Evolutionary conservation across 2,113 vertebrate species (phyloP), one percentile per base, ranked within the genome.

Genomic region (Aspidoscelis tigris): DNA sequence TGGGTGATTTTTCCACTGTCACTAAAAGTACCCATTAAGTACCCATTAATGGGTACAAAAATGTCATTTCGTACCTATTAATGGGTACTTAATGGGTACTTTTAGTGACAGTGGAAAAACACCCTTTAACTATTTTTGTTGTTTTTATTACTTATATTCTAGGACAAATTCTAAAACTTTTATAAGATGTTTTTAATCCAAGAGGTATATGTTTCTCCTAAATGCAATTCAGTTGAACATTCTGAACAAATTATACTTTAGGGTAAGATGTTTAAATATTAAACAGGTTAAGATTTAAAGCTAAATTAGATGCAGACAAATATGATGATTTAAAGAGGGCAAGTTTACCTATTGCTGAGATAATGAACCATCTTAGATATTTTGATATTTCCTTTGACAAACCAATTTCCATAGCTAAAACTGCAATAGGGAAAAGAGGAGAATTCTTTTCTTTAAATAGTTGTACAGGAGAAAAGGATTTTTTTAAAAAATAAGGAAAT

Each of bases 241-340:
- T 47, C 66, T 12, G 44, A 78, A 24, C 41, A 87, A 39, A 80
- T 14, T 64, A 53, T 73, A 84, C 82, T 80, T 5, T 78, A 76
- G n/a, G 12, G 83, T 81, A 76, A 7, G n/a, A 89, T 86, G 64
- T 86, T 81, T 81, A 85, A 82, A 88, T 5, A 33, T 14, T 64
- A 53, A 88, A 33, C 0, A 76, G 18, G 3, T 73, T 0, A 70
- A 39, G 26, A 26, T 72, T 77, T 0, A 70, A 39, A 18, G 20
- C 64, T 77, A 43, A 5, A 41, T 5, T 58, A 41, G 12, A 41
- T 53, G 12, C 47, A 81, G 33, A 8, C 47, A 41, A 53, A 77
- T 39, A 69, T 33, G 33, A 0, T 72, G 83, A 77, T 44, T 69
- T 68, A 43, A 77, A 47, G 44, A 55, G 21, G 7, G 7, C 58